Base-by-base conservation (phyloP, 2,113 vertebrate species). In the Copsychus sechellarum region DNA sequence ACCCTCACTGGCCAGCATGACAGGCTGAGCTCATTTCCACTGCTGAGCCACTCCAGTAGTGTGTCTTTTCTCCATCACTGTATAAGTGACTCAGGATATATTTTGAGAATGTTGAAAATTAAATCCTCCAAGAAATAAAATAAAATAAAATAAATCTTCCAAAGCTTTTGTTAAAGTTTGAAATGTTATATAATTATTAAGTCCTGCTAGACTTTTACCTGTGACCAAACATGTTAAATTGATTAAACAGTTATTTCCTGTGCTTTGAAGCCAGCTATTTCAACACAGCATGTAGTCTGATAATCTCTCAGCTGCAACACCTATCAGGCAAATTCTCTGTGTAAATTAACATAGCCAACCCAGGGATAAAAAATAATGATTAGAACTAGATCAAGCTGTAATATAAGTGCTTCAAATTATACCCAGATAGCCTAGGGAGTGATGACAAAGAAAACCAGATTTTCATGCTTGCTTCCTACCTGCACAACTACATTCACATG, bases 211-310 rank as follows among this genome's bases (percentile, higher is more conserved):
- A 86, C 66, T 91, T 95, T 93, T 64, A 95, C 69, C 90, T 73
- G 43, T 90, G 43, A 67, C 67, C 74, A 90, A 81, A 77, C 62
- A 65, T 31, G 50, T 65, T 76, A 80, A 2, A 2, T 91, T 95
- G 76, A 83, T 93, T 82, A 95, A 87, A 85, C 62, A 76, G 58
- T 95, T 80, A 81, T 66, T 84, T 91, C 67, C 12, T 2, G 7
- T 8, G 2, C 17, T 93, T 92, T 82, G 60, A 96, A 88, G 85
- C 38, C 82, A 93, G 36, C 21, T 95, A 78, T 96, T 95, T 95
- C 92, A 81, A 96, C 85, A 95, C 64, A 28, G 12, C 12, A 29
- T 42, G 51, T 43, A 58, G 47, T 25, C 47, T 81, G 88, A 88
- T 92, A 92, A 77, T 74, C 67, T 77, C 60, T 64, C 64, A 64